Evolutionary conservation across 2,797 vertebrate genomes (phyloP), one percentile per base, ranked within the genome.

Genomic region (Mallotus villosus): DNA sequence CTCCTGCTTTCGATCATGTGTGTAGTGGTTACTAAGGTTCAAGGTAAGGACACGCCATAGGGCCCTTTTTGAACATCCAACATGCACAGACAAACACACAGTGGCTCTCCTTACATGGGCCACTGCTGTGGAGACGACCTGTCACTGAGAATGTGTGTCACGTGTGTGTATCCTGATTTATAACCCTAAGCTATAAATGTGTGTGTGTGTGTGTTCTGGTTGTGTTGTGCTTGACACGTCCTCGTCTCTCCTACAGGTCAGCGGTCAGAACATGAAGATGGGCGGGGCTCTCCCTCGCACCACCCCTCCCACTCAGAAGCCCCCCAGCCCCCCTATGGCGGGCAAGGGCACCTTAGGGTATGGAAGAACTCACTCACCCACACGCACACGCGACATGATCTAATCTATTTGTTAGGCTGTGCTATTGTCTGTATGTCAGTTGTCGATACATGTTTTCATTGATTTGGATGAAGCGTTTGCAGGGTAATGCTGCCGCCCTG

Each of bases 1-100:
- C 88, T 92, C 25, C 74, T 82, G 82, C 94, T 94, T 93, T 92
- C 94, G 88, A 91, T 94, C 94, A 90, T 92, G 91, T 89, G 91
- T 93, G 94, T 92, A 98, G 97, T 98, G 97, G 96, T 96, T 98
- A 94, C 94, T 98, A 95, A 98, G 95, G 94, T 97, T 97, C 93
- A 98, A 98, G 97, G 97, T 98, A 97, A 98, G 95, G 90, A 89
- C 83, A 84, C 71, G 57, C 68, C 72, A 55, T 61, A 65, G 22
- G 46, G 21, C 22, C 11, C 2, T 27, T 41, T 49, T 51, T 29
- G 41, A 46, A 46, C 41, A 46, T 3, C 12, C 9, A 46, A 46
- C 41, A 46, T 46, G 41, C 41, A 46, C 41, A 46, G 41, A 46
- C 41, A 46, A 3, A 46, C 41, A 46, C 41, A 46, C 41, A 12